Base-by-base conservation (phyloP, 2,113 vertebrate genomes). In the Cnemophilus loriae region DNA sequence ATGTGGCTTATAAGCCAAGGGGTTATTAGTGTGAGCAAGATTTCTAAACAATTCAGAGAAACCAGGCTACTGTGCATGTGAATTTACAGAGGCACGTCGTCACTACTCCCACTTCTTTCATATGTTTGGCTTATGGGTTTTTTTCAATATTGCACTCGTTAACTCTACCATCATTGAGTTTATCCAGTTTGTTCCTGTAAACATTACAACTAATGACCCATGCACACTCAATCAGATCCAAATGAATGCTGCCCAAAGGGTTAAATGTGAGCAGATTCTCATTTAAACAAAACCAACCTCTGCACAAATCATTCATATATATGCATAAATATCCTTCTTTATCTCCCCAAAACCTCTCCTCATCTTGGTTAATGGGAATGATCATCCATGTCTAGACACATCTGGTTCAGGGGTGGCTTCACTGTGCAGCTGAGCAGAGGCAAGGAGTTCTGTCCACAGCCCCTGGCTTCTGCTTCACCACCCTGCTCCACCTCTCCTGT, bases 321-420 rank as follows among this genome's bases (percentile, higher is more conserved):
- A 11, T 2, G 3, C 9, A 4, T 2, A 15, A 30, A 20, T 5
- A 53, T 8, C 3, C 3, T 44, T 47, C 27, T 32, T 74, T 19
- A 33, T 0, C 12, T 18, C 14, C 22, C 5, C 2, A 6, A 71
- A 55, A 23, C 16, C 22, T 53, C 1, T 1, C 11, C 50, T 53
- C 7, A 2, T 3, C 23, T 46, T 30, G 16, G 8, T 42, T 57
- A 85, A 55, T 2, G 12, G 59, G 3, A 52, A 27, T 24, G 13
- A 28, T 50, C 41, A 35, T 16, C 27, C 21, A 18, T 39, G 10
- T 17, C 27, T 39, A 44, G 35, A 39, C 53, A 17, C 64, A 61
- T 4, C 26, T 30, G 42, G 6, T 21, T 47, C 82, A 47, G 50
- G 50, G 2, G 8, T 42, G 24, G 13, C 46, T 65, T 76, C 50